Evolutionary conservation across 1,140 invertebrate genomes (phyloP).

Genomic region (Asbolus verrucosus): DNA sequence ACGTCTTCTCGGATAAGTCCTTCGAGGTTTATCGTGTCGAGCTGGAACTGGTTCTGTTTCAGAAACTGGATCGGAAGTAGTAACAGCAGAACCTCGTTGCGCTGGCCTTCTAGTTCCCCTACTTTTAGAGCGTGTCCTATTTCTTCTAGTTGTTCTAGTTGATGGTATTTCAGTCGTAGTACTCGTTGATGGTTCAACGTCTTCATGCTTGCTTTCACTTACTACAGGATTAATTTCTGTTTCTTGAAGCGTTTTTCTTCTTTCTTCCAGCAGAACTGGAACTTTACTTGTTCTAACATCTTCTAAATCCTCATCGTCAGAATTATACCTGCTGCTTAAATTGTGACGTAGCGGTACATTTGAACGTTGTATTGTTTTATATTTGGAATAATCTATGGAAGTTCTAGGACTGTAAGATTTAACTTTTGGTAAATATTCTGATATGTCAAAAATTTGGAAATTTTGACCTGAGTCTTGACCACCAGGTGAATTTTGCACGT

Average conservation of each 20-base stretch:
- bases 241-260: neutral
- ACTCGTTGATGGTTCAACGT: neutral
- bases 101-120: constrained; percentile 36
- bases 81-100: constrained; percentile 37
- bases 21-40: constrained; percentile 46
- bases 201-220: constrained; percentile 33
- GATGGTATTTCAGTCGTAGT: constrained; percentile 30
- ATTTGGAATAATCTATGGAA: constrained; percentile 61
- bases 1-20: constrained; percentile 52
- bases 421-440: constrained; percentile 58
- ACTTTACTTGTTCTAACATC: constrained; percentile 17
- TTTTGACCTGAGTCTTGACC: constrained; percentile 48
- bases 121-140: neutral
- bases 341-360: constrained; percentile 36
- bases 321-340: constrained; percentile 49
- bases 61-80: neutral
- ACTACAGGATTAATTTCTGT: constrained; percentile 35
- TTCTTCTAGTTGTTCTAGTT: constrained; percentile 37
- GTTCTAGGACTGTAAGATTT: constrained; percentile 59
- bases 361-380: constrained; percentile 61
- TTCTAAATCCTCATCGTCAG: constrained; percentile 46
- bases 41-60: constrained; percentile 13
- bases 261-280: constrained; percentile 34
- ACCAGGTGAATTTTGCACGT: constrained; percentile 57
- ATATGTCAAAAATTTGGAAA: constrained; percentile 60